Percentiles rank a stretch among this genome's conserved stretches.
phyloP scores from a whole-genome alignment of 2,113 vertebrate genomes.

The pig (Sus scrofa) region T2T-Sscrofa CM000812.6:111796501-111797000 shows the following conservation, averaged over 20 bases:
- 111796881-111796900: neutral
- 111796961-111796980: neutral
- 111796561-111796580: conserved; percentile 60
- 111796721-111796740: conserved; percentile 35
- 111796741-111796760: conserved; percentile 42
- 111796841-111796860: neutral
- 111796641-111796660: conserved; percentile 81
- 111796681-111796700: conserved; percentile 9
- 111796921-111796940: neutral
- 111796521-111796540: neutral
- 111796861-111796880: neutral
- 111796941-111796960: neutral
- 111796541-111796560: neutral
- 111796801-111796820: neutral
- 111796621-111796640: conserved; percentile 69
- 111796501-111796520: neutral
- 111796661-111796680: conserved; percentile 56
- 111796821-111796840: neutral
- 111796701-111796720: conserved; percentile 53
- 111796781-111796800: conserved; percentile 35
- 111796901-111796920: neutral
- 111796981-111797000: conserved; percentile 6
- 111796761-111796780: neutral
- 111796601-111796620: conserved; percentile 5
- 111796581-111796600: conserved; percentile 55